Base-by-base conservation (phyloP, 2,888 invertebrate genomes). In the Drosophila greeni region DNA sequence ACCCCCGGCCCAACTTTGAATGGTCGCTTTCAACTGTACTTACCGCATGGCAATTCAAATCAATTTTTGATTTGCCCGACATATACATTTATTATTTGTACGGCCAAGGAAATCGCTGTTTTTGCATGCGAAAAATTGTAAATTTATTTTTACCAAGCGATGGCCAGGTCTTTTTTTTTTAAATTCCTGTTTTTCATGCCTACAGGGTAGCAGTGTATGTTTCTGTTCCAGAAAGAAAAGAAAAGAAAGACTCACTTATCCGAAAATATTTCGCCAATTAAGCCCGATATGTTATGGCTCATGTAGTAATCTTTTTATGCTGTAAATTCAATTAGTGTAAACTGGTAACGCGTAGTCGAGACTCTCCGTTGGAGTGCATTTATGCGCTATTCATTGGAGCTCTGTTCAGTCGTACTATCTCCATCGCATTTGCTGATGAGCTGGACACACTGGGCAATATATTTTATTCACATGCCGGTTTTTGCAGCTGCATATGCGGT, bases 31-130 rank as follows among this genome's bases (percentile, higher is more conserved):
- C 72, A 71, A 74, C 77, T 82, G 72, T 81, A 66, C 70, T 79
- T 70, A 79, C 82, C 82, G 77, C 82, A 79, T 64, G 54, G 72
- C 75, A 61, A 75, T 84, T 77, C 66, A 82, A 82, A 82, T 84
- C 82, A 82, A 82, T 82, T 82, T 82, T 84, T 82, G 84, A 79
- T 80, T 71, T 66, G 49, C 40, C 55, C 59, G 49, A 70, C 75
- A 60, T 70, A 18, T 45, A 33, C 52, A 55, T 65, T 55, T 62
- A 61, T 70, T 49, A 67, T 67, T 45, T 40, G 45, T 29, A 26
- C 26, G 12, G 54, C 40, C 34, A 52, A 43, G 33, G 51, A 57
- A 47, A 48, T 42, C 40, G 29, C 55, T 43, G 59, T 53, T 65
- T 66, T 55, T 56, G 56, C 43, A 52, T 53, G 53, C 33, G 47